Evolutionary conservation across 1,140 invertebrate genomes (phyloP).

Genomic region (Copidosoma floridanum): DNA sequence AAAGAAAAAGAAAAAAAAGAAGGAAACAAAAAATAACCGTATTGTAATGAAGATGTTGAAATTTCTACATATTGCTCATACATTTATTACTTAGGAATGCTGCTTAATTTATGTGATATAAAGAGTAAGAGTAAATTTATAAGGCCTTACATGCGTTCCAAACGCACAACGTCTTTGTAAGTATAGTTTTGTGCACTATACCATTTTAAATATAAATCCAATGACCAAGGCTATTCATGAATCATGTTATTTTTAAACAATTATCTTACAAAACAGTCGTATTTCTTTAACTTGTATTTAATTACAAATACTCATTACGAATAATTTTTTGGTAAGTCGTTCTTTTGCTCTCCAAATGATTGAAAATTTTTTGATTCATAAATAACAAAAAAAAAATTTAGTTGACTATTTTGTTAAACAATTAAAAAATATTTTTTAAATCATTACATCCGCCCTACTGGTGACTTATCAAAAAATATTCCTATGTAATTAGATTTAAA

Average conservation of each 20-base stretch:
- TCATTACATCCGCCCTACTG: slow-evolving; percentile 43
- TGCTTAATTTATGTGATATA: slow-evolving; percentile 49
- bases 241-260: slow-evolving; percentile 41
- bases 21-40: no score
- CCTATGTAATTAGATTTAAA: slow-evolving; percentile 38
- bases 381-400: no score
- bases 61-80: slow-evolving; percentile 46
- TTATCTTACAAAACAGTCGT: not conserved
- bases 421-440: no score
- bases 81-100: slow-evolving; percentile 33
- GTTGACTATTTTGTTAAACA: no score
- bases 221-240: slow-evolving; percentile 48
- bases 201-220: slow-evolving; percentile 46
- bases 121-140: slow-evolving; percentile 39
- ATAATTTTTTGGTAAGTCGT: no score
- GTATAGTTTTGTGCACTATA: slow-evolving; percentile 37
- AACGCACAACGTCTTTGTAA: slow-evolving; percentile 19
- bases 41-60: slow-evolving; percentile 20
- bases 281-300: no score
- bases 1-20: no score
- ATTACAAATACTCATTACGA: not conserved
- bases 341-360: no score
- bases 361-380: no score
- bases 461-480: slow-evolving; percentile 44
- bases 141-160: slow-evolving; percentile 32